Conservation (phyloP, 2,797 vertebrate species). For the Myotis myotis region DNA sequence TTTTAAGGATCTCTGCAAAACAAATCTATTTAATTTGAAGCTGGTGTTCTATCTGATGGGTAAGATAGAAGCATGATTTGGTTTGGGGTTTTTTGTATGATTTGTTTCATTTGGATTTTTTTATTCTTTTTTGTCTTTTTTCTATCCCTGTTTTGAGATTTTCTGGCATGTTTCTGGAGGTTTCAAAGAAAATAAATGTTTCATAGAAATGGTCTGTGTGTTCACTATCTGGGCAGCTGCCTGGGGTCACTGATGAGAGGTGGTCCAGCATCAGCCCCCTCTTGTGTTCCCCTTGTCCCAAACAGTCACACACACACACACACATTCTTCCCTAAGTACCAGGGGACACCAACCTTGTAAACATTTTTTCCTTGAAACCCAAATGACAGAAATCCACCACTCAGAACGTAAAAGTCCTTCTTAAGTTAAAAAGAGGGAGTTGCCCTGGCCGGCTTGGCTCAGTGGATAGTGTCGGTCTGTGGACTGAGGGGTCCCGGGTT, state of each 20-base stretch:
- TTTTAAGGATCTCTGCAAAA: slow-evolving; percentile 75
- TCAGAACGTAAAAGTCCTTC: neutral
- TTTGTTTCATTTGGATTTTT: slow-evolving; percentile 68
- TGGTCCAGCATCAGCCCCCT: neutral
- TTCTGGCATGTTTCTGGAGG: slow-evolving; percentile 79
- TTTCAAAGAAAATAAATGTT: slow-evolving; percentile 81
- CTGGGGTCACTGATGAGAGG: neutral
- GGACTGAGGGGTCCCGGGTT: too few species aligned
- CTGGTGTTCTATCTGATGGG: slow-evolving; percentile 45
- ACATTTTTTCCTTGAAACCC: neutral
- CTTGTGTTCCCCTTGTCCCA: neutral
- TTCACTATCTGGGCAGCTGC: slow-evolving; percentile 21
- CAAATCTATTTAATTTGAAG: slow-evolving; percentile 80
- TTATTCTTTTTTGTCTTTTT: slow-evolving; percentile 31
- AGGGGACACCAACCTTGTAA: neutral
- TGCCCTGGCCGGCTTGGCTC: too few species aligned
- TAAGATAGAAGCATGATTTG: slow-evolving; percentile 52
- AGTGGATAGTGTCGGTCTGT: too few species aligned
- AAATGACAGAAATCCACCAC: neutral
- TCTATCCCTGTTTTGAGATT: slow-evolving; percentile 70
- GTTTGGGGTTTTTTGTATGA: slow-evolving; percentile 13
- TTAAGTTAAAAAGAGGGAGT: neutral
- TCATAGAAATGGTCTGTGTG: slow-evolving; percentile 73
- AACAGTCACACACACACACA: neutral
- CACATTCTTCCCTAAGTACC: neutral